phyloP scores from a whole-genome alignment of 2,113 vertebrate genomes.

The Anoplopoma fimbria region DNA sequence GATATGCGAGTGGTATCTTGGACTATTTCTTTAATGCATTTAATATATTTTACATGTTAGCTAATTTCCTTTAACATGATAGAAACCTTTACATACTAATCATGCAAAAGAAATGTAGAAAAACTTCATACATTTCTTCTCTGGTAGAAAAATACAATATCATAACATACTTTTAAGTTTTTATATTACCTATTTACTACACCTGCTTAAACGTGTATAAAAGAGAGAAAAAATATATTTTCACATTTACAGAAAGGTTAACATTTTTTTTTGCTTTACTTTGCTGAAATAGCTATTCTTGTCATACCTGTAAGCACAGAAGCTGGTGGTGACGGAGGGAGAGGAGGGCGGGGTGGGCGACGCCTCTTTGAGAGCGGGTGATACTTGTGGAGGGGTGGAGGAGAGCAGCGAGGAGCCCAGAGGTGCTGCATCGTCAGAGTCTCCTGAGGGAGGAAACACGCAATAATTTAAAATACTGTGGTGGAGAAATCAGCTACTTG shows the following conservation, averaged over 20 bases:
- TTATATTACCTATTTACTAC: not conserved
- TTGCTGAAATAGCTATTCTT: not conserved
- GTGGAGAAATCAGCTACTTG: not conserved
- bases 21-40: not conserved
- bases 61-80: too few species aligned
- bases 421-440: conserved; percentile 95
- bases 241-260: not conserved
- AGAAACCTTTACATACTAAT: too few species aligned
- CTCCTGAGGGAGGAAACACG: conserved; percentile 82
- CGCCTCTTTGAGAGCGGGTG: conserved; percentile 92
- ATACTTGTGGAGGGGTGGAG: conserved; percentile 92
- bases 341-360: conserved; percentile 96
- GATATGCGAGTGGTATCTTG: too few species aligned
- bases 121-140: not conserved
- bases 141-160: not conserved
- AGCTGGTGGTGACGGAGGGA: conserved; percentile 91
- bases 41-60: too few species aligned
- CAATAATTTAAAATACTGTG: not conserved
- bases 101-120: too few species aligned
- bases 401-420: conserved; percentile 88
- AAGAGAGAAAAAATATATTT: not conserved
- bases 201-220: not conserved
- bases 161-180: not conserved
- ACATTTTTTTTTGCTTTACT: not conserved
- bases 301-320: conserved; percentile 88